A percentile compares a stretch with the other conserved stretches of the same genome.
Evolutionary conservation across 2,888 invertebrate species (phyloP).

Genomic region (Erpobdella octoculata): DNA sequence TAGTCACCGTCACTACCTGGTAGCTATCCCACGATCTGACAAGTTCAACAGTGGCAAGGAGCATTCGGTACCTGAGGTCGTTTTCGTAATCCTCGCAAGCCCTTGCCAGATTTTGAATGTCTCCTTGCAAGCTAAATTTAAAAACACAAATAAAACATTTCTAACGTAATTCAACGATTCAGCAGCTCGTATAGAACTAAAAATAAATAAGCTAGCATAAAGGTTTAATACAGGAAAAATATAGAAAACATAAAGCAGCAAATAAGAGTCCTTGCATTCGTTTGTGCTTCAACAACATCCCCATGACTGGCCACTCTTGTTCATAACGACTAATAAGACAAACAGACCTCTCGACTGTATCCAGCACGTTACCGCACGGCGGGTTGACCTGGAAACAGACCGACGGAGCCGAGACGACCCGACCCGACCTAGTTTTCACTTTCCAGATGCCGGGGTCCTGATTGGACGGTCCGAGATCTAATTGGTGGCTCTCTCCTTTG

Average conservation of each 20-base stretch:
- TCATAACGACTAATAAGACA: not conserved
- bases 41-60: slow-evolving; percentile 25
- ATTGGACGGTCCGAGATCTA: not conserved
- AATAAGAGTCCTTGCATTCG: too few species aligned
- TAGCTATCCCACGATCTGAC: slow-evolving; percentile 28
- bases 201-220: too few species aligned
- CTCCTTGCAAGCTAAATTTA: slow-evolving; percentile 2
- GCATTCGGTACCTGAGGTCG: slow-evolving; percentile 17
- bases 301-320: too few species aligned
- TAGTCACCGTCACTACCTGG: slow-evolving; percentile 19
- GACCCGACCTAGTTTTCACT: slow-evolving; percentile 9
- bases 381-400: slow-evolving; percentile 27
- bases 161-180: not conserved
- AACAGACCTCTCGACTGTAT: slow-evolving; percentile 22
- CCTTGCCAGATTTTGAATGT: slow-evolving; percentile 11
- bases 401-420: slow-evolving; percentile 1
- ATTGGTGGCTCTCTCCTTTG: slow-evolving; percentile 10
- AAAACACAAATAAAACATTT: not conserved
- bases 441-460: slow-evolving; percentile 3
- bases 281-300: too few species aligned
- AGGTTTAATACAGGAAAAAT: too few species aligned
- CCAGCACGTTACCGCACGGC: slow-evolving; percentile 4
- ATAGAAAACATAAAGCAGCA: too few species aligned
- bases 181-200: too few species aligned
- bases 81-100: slow-evolving; percentile 21